phyloP scores from a whole-genome alignment of 2,888 invertebrate genomes.

The Sabellastarte sp. region DNA sequence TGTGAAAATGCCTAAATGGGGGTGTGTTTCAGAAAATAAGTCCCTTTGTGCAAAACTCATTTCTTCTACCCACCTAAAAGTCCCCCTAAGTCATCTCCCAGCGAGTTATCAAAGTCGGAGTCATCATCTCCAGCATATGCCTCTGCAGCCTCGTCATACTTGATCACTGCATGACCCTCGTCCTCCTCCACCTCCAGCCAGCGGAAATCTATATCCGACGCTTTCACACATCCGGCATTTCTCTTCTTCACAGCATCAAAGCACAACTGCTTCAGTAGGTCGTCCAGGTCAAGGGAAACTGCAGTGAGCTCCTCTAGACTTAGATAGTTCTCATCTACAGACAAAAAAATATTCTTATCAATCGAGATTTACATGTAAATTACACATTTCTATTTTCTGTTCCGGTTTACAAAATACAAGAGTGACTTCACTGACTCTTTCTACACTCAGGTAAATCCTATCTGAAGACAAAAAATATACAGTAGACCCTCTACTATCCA shows the following conservation, averaged over 20 bases:
- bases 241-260: not conserved
- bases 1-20: too few relatives aligned
- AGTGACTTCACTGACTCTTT: too few relatives aligned
- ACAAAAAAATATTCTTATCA: too few relatives aligned
- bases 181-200: conserved; percentile 33
- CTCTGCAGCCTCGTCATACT: conserved; percentile 10
- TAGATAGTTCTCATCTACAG: not conserved
- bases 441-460: too few relatives aligned
- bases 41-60: too few relatives aligned
- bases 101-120: conserved; percentile 20
- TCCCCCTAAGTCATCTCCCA: conserved; percentile 25
- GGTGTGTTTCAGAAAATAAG: too few relatives aligned
- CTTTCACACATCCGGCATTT: not conserved
- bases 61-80: too few relatives aligned
- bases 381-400: too few relatives aligned
- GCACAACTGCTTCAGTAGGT: not conserved
- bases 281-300: not conserved
- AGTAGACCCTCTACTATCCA: too few relatives aligned
- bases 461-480: too few relatives aligned
- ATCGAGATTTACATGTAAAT: too few relatives aligned
- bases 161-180: conserved; percentile 36
- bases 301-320: not conserved
- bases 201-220: not conserved
- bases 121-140: not conserved
- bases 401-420: too few relatives aligned